Conservation (phyloP, 2,113 vertebrate species). For the Python bivittatus region DNA sequence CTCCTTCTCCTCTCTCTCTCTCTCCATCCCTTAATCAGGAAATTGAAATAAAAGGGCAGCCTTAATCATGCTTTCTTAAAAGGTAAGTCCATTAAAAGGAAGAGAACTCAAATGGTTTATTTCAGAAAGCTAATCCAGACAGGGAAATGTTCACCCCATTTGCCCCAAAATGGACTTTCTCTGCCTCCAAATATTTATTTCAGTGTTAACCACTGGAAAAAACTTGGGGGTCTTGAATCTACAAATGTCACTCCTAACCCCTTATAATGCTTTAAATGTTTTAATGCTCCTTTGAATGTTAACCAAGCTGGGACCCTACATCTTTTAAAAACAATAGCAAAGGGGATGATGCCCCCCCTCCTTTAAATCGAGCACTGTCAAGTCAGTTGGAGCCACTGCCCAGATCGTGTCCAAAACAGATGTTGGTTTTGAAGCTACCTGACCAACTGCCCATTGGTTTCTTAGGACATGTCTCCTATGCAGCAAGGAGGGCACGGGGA, state of each 20-base stretch:
- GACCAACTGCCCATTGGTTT: neutral
- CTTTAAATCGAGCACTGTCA: neutral
- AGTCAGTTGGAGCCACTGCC: neutral
- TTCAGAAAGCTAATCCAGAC: neutral
- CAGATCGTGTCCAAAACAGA: neutral
- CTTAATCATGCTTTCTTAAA: neutral
- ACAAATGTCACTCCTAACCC: neutral
- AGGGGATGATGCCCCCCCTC: neutral
- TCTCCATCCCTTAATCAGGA: neutral
- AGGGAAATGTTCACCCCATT: neutral
- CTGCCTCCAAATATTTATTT: neutral
- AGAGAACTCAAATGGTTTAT: neutral
- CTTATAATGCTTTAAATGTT: neutral
- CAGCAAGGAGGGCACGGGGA: neutral
- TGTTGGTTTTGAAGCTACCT: neutral
- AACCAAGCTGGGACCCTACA: neutral
- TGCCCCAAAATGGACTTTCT: neutral
- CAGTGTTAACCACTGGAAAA: neutral
- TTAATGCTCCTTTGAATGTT: neutral
- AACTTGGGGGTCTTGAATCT: neutral
- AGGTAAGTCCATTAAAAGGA: neutral
- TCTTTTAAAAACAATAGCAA: neutral
- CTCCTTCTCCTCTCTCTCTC: neutral
- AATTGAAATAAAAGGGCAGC: neutral
- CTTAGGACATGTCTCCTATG: neutral